These are phyloP conservation scores for Phylloscopus trochilus DNA, from an alignment of 2,113 vertebrate genomes.

Conservation along the genomic window DNA sequence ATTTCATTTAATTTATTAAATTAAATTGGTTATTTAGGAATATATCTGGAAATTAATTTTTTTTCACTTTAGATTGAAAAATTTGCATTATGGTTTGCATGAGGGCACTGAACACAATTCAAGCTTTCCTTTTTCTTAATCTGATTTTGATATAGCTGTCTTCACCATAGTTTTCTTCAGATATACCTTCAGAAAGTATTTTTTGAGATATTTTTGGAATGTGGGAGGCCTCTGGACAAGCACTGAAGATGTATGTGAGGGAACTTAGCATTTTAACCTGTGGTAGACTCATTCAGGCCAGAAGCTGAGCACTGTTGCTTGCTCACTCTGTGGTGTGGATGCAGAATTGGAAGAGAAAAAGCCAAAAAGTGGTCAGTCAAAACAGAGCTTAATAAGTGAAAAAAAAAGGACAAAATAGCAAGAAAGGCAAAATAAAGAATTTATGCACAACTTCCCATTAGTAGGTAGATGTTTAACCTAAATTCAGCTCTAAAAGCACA, in stretches of 20 bases:
- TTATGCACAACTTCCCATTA: neutral
- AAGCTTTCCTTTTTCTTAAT: neutral
- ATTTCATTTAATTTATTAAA: neutral
- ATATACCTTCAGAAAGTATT: neutral
- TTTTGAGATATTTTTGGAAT: neutral
- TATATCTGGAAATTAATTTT: neutral
- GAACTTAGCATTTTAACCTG: neutral
- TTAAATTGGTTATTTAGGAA: neutral
- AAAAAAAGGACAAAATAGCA: neutral
- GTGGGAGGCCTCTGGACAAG: neutral
- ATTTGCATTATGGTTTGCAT: rapidly evolving
- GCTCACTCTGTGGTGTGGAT: neutral
- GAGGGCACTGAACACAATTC: neutral
- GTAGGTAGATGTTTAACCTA: neutral
- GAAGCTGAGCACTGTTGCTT: neutral
- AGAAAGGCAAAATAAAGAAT: neutral
- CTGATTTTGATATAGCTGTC: neutral
- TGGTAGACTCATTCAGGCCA: rapidly evolving
- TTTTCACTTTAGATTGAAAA: neutral
- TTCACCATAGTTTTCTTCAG: neutral
- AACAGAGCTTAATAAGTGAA: neutral
- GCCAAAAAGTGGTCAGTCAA: neutral
- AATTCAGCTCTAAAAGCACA: neutral
- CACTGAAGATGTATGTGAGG: rapidly evolving
- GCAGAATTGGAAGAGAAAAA: neutral